These are phyloP conservation scores for Syrista parreyssii DNA, from an alignment of 2,888 invertebrate species.

Conservation along the genomic window DNA sequence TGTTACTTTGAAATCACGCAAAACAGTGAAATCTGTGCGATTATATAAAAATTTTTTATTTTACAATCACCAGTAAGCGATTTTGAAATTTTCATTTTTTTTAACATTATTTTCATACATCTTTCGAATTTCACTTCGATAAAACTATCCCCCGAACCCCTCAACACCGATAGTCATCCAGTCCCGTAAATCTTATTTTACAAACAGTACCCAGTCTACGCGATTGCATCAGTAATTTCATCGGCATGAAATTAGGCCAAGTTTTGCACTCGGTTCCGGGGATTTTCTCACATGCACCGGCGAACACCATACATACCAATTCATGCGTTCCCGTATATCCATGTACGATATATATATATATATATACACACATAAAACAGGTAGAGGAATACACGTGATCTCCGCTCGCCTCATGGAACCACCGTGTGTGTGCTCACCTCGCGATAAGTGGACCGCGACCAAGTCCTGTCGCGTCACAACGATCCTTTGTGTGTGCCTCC, in stretches of 20 bases:
- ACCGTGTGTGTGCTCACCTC: slow-evolving; percentile 28
- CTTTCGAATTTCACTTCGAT: too few relatives aligned
- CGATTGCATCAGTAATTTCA: not conserved
- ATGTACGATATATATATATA: not conserved
- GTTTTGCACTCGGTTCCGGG: not conserved
- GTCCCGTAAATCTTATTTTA: not conserved
- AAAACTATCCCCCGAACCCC: too few relatives aligned
- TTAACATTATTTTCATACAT: too few relatives aligned
- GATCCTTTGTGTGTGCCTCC: slow-evolving; percentile 35
- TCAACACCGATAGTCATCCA: not conserved
- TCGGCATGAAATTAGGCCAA: not conserved
- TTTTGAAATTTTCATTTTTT: too few relatives aligned
- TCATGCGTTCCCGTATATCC: not conserved
- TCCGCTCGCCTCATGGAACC: not conserved
- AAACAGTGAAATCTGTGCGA: too few relatives aligned
- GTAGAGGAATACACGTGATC: not conserved
- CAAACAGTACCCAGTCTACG: not conserved
- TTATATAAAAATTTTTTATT: too few relatives aligned
- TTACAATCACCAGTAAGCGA: too few relatives aligned
- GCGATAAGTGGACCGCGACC: slow-evolving; percentile 57
- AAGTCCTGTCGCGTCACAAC: slow-evolving; percentile 40
- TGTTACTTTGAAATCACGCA: too few relatives aligned
- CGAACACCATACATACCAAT: not conserved
- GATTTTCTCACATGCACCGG: not conserved
- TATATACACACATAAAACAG: not conserved